Evolutionary conservation across 2,888 invertebrate species (phyloP).

Genomic region (Apamea crenata): DNA sequence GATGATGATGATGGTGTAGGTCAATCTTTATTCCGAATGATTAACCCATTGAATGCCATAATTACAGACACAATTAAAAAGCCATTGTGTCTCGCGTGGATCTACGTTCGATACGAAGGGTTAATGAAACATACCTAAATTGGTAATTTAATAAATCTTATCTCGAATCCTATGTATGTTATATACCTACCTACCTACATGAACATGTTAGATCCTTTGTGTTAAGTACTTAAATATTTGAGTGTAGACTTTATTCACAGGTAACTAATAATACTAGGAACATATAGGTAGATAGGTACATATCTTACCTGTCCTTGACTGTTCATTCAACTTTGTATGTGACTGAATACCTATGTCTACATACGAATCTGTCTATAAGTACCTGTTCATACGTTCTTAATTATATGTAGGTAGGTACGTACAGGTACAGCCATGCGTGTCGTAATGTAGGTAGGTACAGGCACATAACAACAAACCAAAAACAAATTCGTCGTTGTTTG

Average conservation of each 20-base stretch:
- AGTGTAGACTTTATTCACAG: background rate
- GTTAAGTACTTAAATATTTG: background rate
- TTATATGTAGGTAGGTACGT: background rate
- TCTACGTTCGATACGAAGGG: no score
- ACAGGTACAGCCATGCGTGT: slow-evolving; percentile 31
- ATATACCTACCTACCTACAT: background rate
- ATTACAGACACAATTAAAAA: no score
- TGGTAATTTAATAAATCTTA: slow-evolving; percentile 18
- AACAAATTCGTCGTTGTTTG: slow-evolving; percentile 43
- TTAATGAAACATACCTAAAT: background rate
- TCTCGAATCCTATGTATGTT: slow-evolving; percentile 4
- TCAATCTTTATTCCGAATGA: slow-evolving; percentile 4
- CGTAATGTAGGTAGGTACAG: background rate
- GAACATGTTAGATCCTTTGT: background rate
- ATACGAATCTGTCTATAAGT: slow-evolving; percentile 1
- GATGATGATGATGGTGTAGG: slow-evolving; percentile 13
- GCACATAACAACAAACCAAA: slow-evolving; percentile 33
- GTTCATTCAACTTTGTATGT: slow-evolving; percentile 50
- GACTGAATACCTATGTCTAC: slow-evolving; percentile 6
- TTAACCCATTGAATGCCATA: no score
- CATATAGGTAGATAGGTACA: background rate
- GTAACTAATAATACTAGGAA: slow-evolving; percentile 10
- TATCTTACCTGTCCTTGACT: slow-evolving; percentile 42
- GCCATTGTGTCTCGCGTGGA: no score
- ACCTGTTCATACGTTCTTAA: background rate